Evolutionary conservation across 2,797 vertebrate genomes (phyloP), one percentile per base, ranked within the genome.

Genomic region (Syncerus caffer): DNA sequence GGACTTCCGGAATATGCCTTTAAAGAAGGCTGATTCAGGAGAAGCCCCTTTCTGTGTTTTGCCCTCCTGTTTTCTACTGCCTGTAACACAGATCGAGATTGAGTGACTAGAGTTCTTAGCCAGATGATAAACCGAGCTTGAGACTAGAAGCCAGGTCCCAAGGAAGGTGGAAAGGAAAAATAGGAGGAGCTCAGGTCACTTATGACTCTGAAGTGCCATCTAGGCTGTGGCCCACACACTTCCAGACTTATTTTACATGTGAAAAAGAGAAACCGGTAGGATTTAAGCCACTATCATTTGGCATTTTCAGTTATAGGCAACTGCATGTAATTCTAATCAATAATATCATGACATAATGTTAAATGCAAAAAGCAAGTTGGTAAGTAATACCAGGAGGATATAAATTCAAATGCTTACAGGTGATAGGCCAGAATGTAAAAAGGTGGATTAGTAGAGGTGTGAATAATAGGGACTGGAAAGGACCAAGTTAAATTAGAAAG

Each of bases 211-310:
- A 57, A 80, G 7, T 93, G 23, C 29, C 64, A n/a, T 47, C 47
- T 62, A 42, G 78, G 14, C 64, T 38, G 13, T 80, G 6, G 13
- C 67, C n/a, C 27, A 45, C 12, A 25, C 15, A 86, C 47, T 55
- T 95, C 71, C 57, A 94, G 34, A 64, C 25, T 89, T 90, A 31
- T 7, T 76, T 94, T 92, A 57, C 3, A 11, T 76, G 6, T 47
- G 17, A 57, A 14, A 89, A 97, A 97, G 95, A 96, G 34, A 84
- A 90, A 79, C 27, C 5, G 10, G 94, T 62, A 62, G 25, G 50
- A 11, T 42, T 92, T 92, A 94, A 91, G 6, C 13, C 31, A 34
- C 4, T 60, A 3, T 82, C 50, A 85, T 94, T 83, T 55, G 31
- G 47, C 23, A 34, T 80, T 89, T 87, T 82, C 0, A 15, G 29